Percentiles rank a stretch among this genome's conserved stretches.
Conservation (phyloP, 2,113 vertebrate genomes). For the Mystacornis crossleyi region DNA sequence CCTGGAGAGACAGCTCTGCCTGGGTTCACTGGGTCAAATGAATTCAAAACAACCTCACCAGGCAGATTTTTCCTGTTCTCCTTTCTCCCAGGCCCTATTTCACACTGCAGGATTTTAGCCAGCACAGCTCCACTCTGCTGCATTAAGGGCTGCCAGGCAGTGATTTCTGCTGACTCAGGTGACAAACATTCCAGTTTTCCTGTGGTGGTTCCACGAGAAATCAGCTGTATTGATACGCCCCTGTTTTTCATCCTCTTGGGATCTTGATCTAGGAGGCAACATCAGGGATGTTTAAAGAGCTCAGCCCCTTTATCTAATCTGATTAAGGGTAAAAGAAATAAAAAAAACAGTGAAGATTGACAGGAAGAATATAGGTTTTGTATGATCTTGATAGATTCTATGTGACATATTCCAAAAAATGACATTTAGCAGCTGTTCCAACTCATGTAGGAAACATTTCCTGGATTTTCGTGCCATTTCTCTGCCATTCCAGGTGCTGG, state of each 20-base stretch:
- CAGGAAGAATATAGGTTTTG: neutral
- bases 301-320: neutral
- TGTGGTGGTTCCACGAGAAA: neutral
- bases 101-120: neutral
- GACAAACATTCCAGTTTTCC: neutral
- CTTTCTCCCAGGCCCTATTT: neutral
- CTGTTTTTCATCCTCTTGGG: neutral
- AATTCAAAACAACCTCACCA: neutral
- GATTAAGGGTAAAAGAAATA: neutral
- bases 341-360: neutral
- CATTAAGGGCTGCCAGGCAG: neutral
- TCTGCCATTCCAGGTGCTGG: neutral
- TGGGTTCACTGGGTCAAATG: neutral
- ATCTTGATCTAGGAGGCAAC: rapidly evolving
- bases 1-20: neutral
- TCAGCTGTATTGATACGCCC: neutral
- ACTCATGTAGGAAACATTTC: neutral
- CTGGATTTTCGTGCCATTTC: neutral
- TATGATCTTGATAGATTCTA: neutral
- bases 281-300: neutral
- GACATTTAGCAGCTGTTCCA: neutral
- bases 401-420: neutral
- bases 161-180: neutral
- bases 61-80: neutral
- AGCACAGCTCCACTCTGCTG: neutral